Conservation (phyloP, 2,888 invertebrate genomes). For the Podabrus alpinus region DNA sequence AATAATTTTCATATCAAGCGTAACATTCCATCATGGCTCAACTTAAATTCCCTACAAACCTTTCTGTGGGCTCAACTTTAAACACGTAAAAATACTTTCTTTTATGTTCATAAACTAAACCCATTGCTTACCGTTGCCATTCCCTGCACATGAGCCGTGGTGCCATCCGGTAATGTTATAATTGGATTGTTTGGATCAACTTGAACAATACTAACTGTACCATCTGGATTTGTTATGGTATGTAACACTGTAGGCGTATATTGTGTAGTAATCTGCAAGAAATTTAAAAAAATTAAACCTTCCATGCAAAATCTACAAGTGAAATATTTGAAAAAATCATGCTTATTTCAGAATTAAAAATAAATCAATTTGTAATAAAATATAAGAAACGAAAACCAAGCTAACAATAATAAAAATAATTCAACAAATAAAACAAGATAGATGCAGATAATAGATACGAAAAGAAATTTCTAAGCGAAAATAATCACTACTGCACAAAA, state of each 20-base stretch:
- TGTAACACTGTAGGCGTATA: constrained; percentile 91
- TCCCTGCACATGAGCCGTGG: constrained; percentile 90
- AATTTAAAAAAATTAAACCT: background rate
- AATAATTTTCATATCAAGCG: background rate
- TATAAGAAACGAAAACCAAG: constrained; percentile 48
- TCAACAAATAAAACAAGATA: constrained; percentile 41
- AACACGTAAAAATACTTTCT: background rate
- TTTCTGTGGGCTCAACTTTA: background rate
- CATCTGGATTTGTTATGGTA: constrained; percentile 95
- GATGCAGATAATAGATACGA: constrained; percentile 13
- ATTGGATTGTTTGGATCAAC: constrained; percentile 93
- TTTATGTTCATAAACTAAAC: background rate
- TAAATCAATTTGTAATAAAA: background rate
- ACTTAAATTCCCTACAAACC: background rate
- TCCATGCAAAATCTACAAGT: background rate
- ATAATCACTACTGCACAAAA: constrained; percentile 8
- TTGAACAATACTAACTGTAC: constrained; percentile 93
- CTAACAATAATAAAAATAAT: constrained; percentile 44
- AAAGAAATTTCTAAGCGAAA: constrained; percentile 8
- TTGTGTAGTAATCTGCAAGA: constrained; percentile 63
- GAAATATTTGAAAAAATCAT: background rate
- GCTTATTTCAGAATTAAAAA: background rate
- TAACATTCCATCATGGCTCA: background rate
- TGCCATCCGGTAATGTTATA: constrained; percentile 93
- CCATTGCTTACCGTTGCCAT: constrained; percentile 61